Percentiles rank a stretch among this genome's conserved stretches.
Conservation (phyloP, 1,140 invertebrate genomes). For the Eupristina koningsbergeri region DNA sequence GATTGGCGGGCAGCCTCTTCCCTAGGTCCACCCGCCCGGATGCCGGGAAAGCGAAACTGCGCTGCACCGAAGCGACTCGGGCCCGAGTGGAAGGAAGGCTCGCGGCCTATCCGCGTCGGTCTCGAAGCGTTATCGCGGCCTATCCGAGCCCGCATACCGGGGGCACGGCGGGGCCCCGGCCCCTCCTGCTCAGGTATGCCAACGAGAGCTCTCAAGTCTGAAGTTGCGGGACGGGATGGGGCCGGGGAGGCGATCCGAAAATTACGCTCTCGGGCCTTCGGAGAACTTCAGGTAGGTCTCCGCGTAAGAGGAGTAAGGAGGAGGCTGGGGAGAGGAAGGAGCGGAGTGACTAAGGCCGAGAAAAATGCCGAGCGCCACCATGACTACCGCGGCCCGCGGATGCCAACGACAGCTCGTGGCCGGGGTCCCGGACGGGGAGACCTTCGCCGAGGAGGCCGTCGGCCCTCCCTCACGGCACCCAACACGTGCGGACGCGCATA, state of each 20-base stretch:
- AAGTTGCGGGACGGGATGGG: too few relatives aligned
- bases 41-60: too few relatives aligned
- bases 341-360: constrained; percentile 30
- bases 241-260: constrained; percentile 26
- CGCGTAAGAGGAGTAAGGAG: not conserved
- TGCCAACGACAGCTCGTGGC: not conserved
- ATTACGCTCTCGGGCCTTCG: constrained; percentile 24
- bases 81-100: not conserved
- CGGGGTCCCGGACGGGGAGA: too few relatives aligned
- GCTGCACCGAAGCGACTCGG: too few relatives aligned
- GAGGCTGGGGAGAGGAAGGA: not conserved
- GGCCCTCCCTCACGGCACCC: too few relatives aligned
- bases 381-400: too few relatives aligned
- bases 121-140: not conserved
- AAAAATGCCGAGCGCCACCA: not conserved
- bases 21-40: too few relatives aligned
- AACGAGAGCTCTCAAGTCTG: not conserved
- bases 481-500: not conserved
- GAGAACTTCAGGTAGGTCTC: constrained; percentile 40
- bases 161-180: not conserved
- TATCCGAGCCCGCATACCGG: not conserved
- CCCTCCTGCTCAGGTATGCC: not conserved
- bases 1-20: too few relatives aligned
- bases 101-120: not conserved
- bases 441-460: too few relatives aligned